Conservation (phyloP, 2,797 vertebrate species). For the Onychomys torridus region DNA sequence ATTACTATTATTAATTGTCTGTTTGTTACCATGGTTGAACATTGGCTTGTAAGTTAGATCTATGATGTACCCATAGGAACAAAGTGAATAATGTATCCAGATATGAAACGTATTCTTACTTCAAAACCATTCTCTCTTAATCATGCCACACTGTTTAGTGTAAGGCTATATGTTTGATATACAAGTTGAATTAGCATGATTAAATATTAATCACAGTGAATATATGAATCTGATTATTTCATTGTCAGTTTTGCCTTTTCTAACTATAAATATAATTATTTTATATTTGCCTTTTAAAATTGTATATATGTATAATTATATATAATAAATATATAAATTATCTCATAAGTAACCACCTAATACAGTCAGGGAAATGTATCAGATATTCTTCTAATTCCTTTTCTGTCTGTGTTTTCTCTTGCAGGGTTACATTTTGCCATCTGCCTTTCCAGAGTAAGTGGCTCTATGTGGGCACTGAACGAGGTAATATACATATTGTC, state of each 20-base stretch:
- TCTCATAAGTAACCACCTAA: background rate
- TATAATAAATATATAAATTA: background rate
- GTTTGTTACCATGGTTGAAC: background rate
- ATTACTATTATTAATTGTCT: background rate
- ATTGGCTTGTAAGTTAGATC: background rate
- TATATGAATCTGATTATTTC: background rate
- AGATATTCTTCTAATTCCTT: slow-evolving; percentile 32
- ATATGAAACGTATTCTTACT: background rate
- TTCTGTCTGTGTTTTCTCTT: slow-evolving; percentile 80
- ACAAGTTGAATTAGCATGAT: slow-evolving; percentile 27
- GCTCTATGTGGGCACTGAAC: slow-evolving; percentile 98
- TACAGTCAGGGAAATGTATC: background rate
- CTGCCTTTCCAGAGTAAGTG: slow-evolving; percentile 99
- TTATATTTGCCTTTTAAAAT: slow-evolving; percentile 32
- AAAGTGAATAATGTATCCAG: background rate
- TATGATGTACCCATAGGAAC: background rate
- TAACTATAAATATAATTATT: background rate
- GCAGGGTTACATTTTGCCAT: slow-evolving; percentile 97
- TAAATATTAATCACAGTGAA: slow-evolving; percentile 9
- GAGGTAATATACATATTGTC: slow-evolving; percentile 99
- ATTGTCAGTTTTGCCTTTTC: slow-evolving; percentile 29
- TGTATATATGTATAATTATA: background rate
- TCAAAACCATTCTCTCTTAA: background rate
- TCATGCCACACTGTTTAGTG: background rate
- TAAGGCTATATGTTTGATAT: background rate